Conservation (phyloP, 2,113 vertebrate genomes). For the Anguilla japonica region DNA sequence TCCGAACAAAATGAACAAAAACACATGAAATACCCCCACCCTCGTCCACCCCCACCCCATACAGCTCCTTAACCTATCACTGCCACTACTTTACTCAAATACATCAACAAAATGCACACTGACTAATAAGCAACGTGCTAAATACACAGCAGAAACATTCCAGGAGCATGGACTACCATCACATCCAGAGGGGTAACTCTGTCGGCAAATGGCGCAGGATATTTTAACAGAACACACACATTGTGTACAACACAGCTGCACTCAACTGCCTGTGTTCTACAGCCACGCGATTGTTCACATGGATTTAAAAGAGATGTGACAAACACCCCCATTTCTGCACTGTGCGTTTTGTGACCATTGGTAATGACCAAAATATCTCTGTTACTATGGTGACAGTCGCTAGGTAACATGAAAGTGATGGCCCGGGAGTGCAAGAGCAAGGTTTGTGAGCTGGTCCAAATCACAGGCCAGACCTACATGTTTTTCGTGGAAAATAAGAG, state of each 20-base stretch:
- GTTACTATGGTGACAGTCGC: slow-evolving; percentile 54
- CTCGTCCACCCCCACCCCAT: not conserved
- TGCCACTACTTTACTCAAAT: not conserved
- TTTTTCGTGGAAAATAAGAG: not conserved
- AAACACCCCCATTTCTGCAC: not conserved
- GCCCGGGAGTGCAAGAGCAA: slow-evolving; percentile 29
- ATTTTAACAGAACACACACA: not conserved
- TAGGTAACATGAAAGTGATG: slow-evolving; percentile 49
- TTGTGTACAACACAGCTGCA: not conserved
- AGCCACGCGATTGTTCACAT: not conserved
- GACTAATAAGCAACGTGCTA: not conserved
- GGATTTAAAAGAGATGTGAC: not conserved
- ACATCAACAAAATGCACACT: not conserved
- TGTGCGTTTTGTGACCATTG: slow-evolving; percentile 25
- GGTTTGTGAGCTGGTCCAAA: not conserved
- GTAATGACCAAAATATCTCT: slow-evolving; percentile 29
- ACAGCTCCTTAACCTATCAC: not conserved
- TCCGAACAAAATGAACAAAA: not conserved
- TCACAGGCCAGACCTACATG: not conserved
- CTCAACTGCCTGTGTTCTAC: not conserved
- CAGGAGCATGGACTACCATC: not conserved
- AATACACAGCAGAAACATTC: not conserved
- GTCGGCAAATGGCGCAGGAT: not conserved
- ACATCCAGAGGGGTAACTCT: not conserved
- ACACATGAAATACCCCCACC: not conserved